Evolutionary conservation across 2,888 invertebrate species (phyloP).

Genomic region (Hirudinaria manillensis): DNA sequence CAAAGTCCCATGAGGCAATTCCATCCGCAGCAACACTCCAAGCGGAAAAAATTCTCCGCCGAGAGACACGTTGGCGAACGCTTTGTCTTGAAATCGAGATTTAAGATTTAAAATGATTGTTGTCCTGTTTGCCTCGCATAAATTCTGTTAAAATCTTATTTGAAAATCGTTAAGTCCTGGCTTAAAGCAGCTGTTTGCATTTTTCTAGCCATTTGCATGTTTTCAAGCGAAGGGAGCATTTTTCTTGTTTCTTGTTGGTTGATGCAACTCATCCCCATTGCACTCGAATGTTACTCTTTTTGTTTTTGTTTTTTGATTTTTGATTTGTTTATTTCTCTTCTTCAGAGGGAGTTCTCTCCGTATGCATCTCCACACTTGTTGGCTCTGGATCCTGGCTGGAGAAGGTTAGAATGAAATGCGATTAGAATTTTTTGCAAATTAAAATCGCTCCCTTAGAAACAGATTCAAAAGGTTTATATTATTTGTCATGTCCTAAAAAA

Average conservation of each 20-base stretch:
- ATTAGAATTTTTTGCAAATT: no score
- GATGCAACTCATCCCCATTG: background rate
- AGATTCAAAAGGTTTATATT: no score
- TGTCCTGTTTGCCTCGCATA: background rate
- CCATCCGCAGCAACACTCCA: slow-evolving; percentile 1
- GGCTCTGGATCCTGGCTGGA: slow-evolving; percentile 3
- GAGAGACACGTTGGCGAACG: slow-evolving; percentile 13
- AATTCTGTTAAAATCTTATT: background rate
- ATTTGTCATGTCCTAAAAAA: no score
- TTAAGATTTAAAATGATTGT: background rate
- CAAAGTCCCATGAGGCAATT: background rate
- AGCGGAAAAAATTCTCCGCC: slow-evolving; percentile 19
- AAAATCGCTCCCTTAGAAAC: no score
- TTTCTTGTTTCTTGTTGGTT: background rate
- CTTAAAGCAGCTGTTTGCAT: background rate
- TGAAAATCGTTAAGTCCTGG: background rate
- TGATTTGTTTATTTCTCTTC: background rate
- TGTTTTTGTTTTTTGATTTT: no score
- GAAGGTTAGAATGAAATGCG: background rate
- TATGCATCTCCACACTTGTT: background rate
- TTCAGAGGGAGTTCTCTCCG: slow-evolving; percentile 18
- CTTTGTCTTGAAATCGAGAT: background rate
- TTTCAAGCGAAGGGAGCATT: background rate
- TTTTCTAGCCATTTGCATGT: background rate
- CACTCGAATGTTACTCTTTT: background rate